phyloP scores from a whole-genome alignment of 2,113 vertebrate species.

The Perca fluviatilis region DNA sequence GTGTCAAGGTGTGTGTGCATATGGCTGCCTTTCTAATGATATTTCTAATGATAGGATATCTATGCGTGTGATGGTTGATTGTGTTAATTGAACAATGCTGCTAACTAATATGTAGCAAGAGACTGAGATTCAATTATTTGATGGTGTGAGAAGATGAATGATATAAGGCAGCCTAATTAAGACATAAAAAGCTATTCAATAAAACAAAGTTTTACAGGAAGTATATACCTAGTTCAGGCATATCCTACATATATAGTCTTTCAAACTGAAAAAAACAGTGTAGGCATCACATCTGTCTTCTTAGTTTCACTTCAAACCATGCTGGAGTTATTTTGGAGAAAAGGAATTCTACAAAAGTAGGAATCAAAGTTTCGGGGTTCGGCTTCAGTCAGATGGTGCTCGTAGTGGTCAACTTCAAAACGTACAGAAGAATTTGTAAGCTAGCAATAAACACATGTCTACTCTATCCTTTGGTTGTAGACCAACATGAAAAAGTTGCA shows the following conservation, averaged over 20 bases:
- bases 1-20: not conserved
- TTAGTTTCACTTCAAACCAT: not conserved
- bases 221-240: not conserved
- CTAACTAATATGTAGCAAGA: not conserved
- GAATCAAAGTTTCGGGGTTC: not conserved
- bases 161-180: not conserved
- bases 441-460: not conserved
- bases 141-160: not conserved
- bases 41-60: constrained; percentile 3
- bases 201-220: constrained; percentile 1
- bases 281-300: not conserved
- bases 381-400: not conserved
- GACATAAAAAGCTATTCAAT: not conserved
- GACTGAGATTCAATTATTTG: constrained; percentile 11
- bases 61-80: not conserved
- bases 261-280: not conserved
- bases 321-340: not conserved
- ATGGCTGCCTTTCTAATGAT: not conserved
- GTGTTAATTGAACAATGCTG: not conserved
- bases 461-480: not conserved
- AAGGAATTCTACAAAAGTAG: not conserved
- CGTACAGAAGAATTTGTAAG: not conserved
- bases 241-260: not conserved
- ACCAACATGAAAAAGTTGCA: constrained; percentile 18
- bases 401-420: not conserved